A percentile compares a stretch with the other conserved stretches of the same genome.
Conservation (phyloP, 2,797 vertebrate species). For the Otus scops region DNA sequence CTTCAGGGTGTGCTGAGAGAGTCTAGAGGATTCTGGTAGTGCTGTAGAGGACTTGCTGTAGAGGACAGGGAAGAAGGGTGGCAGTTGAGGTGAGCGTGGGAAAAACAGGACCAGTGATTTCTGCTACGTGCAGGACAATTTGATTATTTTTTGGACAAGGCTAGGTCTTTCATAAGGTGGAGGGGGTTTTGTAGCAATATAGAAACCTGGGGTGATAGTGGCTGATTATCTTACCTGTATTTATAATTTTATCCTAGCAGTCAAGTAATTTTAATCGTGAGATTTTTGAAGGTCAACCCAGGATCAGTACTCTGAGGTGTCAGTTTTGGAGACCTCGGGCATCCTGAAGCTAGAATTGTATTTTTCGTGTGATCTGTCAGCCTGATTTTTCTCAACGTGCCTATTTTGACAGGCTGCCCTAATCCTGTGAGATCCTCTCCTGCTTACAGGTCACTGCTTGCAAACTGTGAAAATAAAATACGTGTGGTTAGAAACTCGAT, state of each 20-base stretch:
- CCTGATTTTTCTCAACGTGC: not conserved
- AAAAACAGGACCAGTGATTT: not conserved
- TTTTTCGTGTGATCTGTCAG: fast-evolving
- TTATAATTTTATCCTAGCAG: not conserved
- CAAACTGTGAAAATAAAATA: not conserved
- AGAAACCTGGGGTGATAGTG: not conserved
- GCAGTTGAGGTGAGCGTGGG: fast-evolving
- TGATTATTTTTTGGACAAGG: not conserved
- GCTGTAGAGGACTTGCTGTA: not conserved
- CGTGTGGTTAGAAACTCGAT: fast-evolving
- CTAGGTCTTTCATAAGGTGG: fast-evolving
- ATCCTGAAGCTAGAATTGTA: not conserved
- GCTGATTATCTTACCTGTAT: not conserved
- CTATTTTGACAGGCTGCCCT: not conserved
- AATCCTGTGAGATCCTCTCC: not conserved
- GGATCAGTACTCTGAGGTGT: not conserved
- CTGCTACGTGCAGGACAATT: fast-evolving
- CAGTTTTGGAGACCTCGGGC: not conserved
- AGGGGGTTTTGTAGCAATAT: not conserved
- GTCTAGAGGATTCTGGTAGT: not conserved
- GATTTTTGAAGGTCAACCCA: not conserved
- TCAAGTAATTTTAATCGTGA: not conserved
- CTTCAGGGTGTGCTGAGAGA: fast-evolving
- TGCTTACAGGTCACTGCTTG: not conserved
- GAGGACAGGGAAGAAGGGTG: not conserved